phyloP scores from a whole-genome alignment of 2,113 vertebrate genomes.

The Ammodytes dubius region DNA sequence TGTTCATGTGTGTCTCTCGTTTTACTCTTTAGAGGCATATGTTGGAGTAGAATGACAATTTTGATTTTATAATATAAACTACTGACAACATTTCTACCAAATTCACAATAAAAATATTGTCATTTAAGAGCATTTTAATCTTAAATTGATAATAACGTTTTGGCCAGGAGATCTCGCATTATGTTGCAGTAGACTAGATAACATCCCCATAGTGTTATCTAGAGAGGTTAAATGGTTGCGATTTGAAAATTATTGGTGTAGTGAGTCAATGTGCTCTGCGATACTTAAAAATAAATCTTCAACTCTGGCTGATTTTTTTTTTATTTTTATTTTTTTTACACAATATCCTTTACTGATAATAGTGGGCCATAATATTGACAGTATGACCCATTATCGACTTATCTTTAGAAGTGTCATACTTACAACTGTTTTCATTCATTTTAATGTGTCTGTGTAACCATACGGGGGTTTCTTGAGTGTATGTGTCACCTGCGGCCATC shows the following conservation, averaged over 20 bases:
- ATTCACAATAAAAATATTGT: too few species aligned
- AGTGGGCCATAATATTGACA: conserved; percentile 29
- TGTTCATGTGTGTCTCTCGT: too few species aligned
- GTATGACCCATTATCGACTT: conserved; percentile 24
- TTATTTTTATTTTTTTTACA: neutral
- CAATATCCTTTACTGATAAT: too few species aligned
- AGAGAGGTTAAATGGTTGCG: neutral
- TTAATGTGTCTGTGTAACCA: conserved; percentile 42
- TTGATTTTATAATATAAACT: too few species aligned
- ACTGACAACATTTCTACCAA: too few species aligned
- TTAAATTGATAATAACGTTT: too few species aligned
- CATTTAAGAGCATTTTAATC: too few species aligned
- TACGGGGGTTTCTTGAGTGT: conserved; percentile 35
- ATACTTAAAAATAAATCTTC: neutral
- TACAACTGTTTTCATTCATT: conserved; percentile 1
- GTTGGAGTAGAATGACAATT: too few species aligned
- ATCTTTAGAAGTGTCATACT: neutral
- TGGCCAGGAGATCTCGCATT: too few species aligned
- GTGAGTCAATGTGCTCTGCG: neutral
- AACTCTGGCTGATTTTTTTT: neutral
- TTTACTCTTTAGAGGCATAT: too few species aligned
- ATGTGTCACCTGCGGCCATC: conserved; percentile 63
- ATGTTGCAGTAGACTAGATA: too few species aligned
- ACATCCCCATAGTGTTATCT: neutral
- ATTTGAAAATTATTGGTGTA: neutral